Percentiles rank a stretch among this genome's conserved stretches.
Evolutionary conservation across 2,113 vertebrate genomes (phyloP).

Genomic region (Acrocephalus kingi): DNA sequence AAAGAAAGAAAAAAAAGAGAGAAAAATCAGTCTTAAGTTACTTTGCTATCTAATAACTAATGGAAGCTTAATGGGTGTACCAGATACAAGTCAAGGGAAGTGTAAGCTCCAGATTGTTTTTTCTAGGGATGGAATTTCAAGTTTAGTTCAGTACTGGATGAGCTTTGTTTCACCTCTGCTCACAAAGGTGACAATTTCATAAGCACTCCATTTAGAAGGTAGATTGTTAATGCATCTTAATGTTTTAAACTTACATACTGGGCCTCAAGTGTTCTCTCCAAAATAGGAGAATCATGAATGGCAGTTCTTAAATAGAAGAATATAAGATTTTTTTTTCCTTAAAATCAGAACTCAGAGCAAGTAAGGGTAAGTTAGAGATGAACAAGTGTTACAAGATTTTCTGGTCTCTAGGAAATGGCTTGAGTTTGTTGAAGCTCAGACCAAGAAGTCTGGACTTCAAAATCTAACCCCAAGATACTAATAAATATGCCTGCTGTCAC

Average conservation of each 20-base stretch:
- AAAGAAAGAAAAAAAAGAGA: rapidly evolving
- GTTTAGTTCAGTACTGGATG: not conserved
- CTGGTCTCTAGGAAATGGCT: rapidly evolving
- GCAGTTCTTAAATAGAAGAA: not conserved
- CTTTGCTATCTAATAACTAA: not conserved
- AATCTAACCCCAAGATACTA: not conserved
- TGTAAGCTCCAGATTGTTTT: not conserved
- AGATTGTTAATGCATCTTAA: not conserved
- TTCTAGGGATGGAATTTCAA: not conserved
- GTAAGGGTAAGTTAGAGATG: not conserved
- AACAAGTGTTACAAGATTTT: not conserved
- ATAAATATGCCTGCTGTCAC: not conserved
- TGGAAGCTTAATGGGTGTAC: not conserved
- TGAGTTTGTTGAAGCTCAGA: not conserved
- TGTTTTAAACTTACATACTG: not conserved
- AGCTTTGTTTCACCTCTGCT: not conserved
- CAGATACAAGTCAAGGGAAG: not conserved
- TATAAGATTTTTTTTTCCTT: no score
- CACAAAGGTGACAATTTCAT: not conserved
- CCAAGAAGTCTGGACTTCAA: not conserved
- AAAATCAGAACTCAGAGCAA: not conserved
- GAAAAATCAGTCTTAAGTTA: not conserved
- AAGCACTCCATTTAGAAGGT: not conserved
- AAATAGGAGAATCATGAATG: not conserved
- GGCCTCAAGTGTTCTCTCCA: not conserved